These are phyloP conservation scores for Hipparchia sbordonii DNA, from an alignment of 2,888 invertebrate species.

Conservation along the genomic window DNA sequence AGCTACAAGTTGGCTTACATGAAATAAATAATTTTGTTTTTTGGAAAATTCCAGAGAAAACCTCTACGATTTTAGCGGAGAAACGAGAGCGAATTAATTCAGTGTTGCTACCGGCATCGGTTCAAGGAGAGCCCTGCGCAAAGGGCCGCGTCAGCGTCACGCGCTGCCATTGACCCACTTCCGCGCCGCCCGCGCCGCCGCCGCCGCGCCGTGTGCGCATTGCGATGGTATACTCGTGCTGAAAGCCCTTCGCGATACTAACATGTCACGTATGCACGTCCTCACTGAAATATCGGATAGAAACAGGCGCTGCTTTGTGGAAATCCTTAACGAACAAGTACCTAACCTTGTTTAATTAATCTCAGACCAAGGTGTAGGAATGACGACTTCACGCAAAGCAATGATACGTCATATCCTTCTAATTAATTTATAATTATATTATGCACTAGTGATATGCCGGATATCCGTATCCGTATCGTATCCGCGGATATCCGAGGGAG, in stretches of 20 bases:
- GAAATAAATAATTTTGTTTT: background rate
- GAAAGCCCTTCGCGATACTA: constrained; percentile 60
- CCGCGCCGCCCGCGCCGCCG: constrained; percentile 55
- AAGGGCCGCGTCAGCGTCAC: constrained; percentile 80
- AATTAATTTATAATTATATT: no score
- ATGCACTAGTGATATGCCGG: no score
- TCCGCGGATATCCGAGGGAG: no score
- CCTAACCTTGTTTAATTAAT: no score
- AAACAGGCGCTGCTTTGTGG: no score
- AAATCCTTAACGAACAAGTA: no score
- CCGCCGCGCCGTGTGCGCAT: constrained; percentile 64
- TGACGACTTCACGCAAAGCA: no score
- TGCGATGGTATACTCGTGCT: constrained; percentile 62
- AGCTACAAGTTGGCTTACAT: no score
- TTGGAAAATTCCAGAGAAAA: constrained; percentile 30
- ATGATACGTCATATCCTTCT: no score
- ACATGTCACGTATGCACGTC: constrained; percentile 61
- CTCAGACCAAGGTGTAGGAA: no score
- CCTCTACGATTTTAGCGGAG: constrained; percentile 60
- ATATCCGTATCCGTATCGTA: no score
- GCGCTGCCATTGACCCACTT: constrained; percentile 81
- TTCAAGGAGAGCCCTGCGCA: constrained; percentile 80
- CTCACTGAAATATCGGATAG: no score
- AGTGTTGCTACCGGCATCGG: constrained; percentile 65
- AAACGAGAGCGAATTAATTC: constrained; percentile 72